These are phyloP conservation scores for Hippocampus kuda DNA, from an alignment of 2,797 vertebrate genomes.

Conservation along the genomic window DNA sequence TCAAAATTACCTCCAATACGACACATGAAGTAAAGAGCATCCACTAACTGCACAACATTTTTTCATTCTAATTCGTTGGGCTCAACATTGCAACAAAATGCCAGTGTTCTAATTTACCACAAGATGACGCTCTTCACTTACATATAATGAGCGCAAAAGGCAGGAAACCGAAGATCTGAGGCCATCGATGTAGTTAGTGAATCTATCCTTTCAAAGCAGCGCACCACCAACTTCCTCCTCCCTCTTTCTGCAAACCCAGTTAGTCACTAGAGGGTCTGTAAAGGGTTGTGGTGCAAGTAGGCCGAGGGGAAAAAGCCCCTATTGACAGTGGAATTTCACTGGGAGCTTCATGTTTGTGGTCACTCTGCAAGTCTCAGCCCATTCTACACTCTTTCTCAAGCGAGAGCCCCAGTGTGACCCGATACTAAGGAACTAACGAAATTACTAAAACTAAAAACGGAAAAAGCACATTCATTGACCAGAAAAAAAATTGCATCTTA, in stretches of 20 bases:
- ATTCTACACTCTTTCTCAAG: conserved; percentile 12
- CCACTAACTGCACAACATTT: too few species aligned
- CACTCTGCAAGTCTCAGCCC: conserved; percentile 28
- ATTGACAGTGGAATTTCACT: conserved; percentile 54
- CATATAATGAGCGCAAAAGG: neutral
- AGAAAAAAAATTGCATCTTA: too few species aligned
- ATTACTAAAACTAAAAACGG: too few species aligned
- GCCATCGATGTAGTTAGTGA: neutral
- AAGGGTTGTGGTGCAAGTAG: conserved; percentile 40
- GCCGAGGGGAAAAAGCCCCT: conserved; percentile 57
- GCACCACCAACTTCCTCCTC: conserved; percentile 10
- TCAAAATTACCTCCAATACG: too few species aligned
- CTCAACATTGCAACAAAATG: neutral
- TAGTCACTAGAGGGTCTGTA: conserved; percentile 25
- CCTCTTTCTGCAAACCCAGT: conserved; percentile 36
- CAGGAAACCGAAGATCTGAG: neutral
- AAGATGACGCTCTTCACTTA: conserved; percentile 41
- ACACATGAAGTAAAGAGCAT: too few species aligned
- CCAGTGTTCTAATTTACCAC: conserved; percentile 25
- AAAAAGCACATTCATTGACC: too few species aligned
- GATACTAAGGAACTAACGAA: conserved; percentile 3
- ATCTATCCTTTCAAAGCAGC: conserved; percentile 7
- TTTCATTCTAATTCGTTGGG: too few species aligned
- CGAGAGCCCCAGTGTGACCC: conserved; percentile 30
- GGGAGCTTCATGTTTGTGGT: conserved; percentile 44